Evolutionary conservation across 2,113 vertebrate genomes (phyloP).

Genomic region (Podiceps cristatus): DNA sequence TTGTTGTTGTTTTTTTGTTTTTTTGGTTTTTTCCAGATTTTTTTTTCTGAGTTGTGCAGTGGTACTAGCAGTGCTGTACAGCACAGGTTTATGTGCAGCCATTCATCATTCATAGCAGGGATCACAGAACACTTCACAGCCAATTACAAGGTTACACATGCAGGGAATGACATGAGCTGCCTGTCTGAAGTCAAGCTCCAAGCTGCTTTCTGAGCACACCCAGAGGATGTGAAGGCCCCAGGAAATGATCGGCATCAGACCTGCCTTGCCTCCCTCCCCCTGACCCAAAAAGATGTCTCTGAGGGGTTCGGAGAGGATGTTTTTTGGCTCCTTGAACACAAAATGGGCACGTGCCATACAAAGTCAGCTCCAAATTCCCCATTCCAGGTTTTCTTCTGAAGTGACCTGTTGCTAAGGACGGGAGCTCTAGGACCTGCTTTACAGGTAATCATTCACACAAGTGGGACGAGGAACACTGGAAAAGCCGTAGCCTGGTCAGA

Average conservation of each 20-base stretch:
- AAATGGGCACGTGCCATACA: neutral
- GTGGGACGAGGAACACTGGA: neutral
- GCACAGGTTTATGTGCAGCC: neutral
- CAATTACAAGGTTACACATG: conserved; percentile 45
- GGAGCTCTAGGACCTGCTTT: neutral
- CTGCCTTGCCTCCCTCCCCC: neutral
- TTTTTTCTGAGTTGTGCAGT: neutral
- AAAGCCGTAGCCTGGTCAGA: neutral
- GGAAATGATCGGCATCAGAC: neutral
- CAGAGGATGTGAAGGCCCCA: neutral
- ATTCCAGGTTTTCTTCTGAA: neutral
- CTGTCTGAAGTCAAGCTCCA: neutral
- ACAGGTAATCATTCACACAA: neutral
- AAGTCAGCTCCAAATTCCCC: neutral
- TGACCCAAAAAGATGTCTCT: neutral
- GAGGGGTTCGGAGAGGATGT: neutral
- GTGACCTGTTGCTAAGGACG: neutral
- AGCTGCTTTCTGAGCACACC: neutral
- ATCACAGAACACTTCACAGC: conserved; percentile 59
- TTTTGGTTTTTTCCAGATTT: neutral
- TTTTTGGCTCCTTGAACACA: neutral
- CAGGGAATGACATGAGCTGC: conserved; percentile 36
- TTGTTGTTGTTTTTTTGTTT: neutral
- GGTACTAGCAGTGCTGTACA: neutral
- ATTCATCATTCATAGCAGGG: conserved; percentile 60